Percentiles rank a stretch among this genome's conserved stretches.
Evolutionary conservation across 2,113 vertebrate genomes (phyloP).

Genomic region (Cynocephalus volans): DNA sequence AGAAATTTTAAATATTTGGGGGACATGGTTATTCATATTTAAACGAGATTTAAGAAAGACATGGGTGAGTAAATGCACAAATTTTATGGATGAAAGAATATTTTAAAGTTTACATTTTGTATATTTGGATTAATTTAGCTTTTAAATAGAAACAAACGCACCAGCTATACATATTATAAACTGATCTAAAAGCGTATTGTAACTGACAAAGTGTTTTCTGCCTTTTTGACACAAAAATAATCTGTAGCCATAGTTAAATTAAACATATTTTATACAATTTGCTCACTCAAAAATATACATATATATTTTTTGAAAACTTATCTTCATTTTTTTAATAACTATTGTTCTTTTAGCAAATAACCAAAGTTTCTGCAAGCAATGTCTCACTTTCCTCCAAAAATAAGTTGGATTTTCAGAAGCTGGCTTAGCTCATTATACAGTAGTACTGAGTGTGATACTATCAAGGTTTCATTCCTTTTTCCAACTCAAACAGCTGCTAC

Average conservation of each 20-base stretch:
- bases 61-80: background rate
- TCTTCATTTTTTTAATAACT: background rate
- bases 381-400: background rate
- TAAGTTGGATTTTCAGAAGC: background rate
- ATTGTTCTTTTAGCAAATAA: constrained; percentile 29
- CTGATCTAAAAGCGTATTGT: background rate
- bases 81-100: background rate
- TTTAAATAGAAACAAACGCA: background rate
- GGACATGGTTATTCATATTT: background rate
- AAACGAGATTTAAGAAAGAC: background rate
- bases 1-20: background rate
- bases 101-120: background rate
- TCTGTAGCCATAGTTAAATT: background rate
- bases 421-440: background rate
- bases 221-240: constrained; percentile 15
- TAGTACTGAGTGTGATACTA: constrained; percentile 62
- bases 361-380: constrained; percentile 25
- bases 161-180: background rate
- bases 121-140: background rate
- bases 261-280: background rate
- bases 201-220: background rate
- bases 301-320: background rate
- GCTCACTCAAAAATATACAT: background rate
- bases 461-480: constrained; percentile 78
- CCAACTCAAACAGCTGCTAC: constrained; percentile 86